Percentiles rank a stretch among this genome's conserved stretches.
phyloP scores from a whole-genome alignment of 2,113 vertebrate species.

The Melanerpes aurifrons region DNA sequence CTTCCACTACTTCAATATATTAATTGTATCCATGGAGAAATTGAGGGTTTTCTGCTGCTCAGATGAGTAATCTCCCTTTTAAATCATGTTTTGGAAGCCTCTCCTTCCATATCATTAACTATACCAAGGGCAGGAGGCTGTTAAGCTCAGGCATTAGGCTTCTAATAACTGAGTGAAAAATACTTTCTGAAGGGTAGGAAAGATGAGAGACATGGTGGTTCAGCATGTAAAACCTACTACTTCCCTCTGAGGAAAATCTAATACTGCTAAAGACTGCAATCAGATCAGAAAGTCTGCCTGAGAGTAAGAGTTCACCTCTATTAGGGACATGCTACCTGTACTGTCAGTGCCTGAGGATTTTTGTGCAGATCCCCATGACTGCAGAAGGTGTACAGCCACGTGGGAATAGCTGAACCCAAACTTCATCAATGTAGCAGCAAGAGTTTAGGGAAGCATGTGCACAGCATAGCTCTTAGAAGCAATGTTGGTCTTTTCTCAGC shows the following conservation, averaged over 20 bases:
- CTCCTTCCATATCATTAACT: not conserved
- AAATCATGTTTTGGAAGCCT: not conserved
- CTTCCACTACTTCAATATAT: not conserved
- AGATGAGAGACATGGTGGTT: not conserved
- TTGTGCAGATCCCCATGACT: not conserved
- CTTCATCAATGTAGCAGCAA: not conserved
- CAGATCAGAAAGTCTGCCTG: not conserved
- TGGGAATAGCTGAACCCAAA: not conserved
- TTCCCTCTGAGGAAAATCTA: not conserved
- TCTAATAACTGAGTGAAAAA: not conserved
- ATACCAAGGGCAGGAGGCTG: not conserved
- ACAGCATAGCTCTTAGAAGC: not conserved
- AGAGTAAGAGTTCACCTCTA: not conserved
- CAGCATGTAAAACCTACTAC: not conserved
- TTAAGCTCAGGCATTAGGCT: not conserved
- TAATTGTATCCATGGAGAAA: not conserved
- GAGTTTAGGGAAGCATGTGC: accelerated
- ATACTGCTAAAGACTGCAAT: not conserved
- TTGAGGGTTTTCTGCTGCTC: not conserved
- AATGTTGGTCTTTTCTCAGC: not conserved
- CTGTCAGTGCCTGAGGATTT: not conserved
- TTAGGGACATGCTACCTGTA: not conserved
- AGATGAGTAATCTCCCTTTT: not conserved
- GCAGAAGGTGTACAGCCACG: not conserved
- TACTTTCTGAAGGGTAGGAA: not conserved